Percentiles rank a stretch among this genome's conserved stretches.
These are phyloP conservation scores for Stegodyphus dumicola DNA, from an alignment of 1,140 invertebrate genomes.

Conservation along the genomic window DNA sequence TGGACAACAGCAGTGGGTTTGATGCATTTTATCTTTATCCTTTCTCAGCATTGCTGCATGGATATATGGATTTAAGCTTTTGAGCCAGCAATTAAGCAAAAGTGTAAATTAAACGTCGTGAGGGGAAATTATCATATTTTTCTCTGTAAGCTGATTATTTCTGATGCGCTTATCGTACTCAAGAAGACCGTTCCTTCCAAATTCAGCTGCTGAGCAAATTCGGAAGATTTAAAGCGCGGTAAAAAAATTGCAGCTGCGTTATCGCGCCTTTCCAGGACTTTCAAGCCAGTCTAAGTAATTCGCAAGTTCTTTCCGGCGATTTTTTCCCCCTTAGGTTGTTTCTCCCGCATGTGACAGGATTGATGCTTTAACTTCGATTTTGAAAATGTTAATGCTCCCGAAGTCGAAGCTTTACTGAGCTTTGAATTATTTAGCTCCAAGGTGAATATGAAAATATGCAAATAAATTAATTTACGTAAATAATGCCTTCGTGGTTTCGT, in stretches of 20 bases:
- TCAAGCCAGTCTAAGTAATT: constrained; percentile 42
- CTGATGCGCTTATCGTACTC: constrained; percentile 42
- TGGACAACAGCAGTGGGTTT: constrained; percentile 9
- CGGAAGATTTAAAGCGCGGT: not conserved
- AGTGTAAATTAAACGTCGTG: constrained; percentile 43
- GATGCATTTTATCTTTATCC: constrained; percentile 39
- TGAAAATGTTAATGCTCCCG: not conserved
- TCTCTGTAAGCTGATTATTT: constrained; percentile 56
- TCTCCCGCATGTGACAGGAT: constrained; percentile 19
- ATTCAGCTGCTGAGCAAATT: not conserved
- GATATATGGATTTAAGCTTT: constrained; percentile 24
- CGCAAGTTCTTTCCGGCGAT: constrained; percentile 20
- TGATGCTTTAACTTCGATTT: not conserved
- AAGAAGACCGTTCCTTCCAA: not conserved
- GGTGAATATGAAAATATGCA: no score
- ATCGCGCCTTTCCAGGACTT: constrained; percentile 28
- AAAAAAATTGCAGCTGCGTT: constrained; percentile 13
- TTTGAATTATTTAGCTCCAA: no score
- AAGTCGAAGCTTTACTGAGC: not conserved
- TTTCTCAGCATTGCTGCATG: not conserved
- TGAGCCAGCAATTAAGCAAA: constrained; percentile 55
- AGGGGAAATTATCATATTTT: constrained; percentile 56
- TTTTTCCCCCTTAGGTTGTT: constrained; percentile 13
- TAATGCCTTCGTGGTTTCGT: no score
- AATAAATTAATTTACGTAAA: no score